Evolutionary conservation across 2,113 vertebrate species (phyloP).

Genomic region (Spermophilus dauricus): DNA sequence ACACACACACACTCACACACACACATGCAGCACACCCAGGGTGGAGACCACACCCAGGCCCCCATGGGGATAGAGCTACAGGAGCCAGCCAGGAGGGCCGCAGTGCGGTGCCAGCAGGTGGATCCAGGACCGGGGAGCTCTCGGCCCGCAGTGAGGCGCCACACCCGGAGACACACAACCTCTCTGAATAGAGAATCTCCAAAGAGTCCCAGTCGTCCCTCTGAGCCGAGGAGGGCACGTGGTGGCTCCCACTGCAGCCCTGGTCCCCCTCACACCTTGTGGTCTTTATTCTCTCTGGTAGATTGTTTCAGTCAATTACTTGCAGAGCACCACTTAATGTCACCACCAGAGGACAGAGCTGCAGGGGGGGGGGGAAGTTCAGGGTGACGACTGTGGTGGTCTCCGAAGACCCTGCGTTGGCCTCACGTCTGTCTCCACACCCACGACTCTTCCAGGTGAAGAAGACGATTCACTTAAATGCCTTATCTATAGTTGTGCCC

Average conservation of each 20-base stretch:
- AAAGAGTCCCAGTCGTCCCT: too few species aligned
- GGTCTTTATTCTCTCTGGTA: too few species aligned
- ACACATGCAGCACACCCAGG: rapidly evolving
- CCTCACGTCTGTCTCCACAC: rapidly evolving
- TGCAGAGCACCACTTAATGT: rapidly evolving
- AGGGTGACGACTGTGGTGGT: background rate
- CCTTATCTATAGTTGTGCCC: background rate
- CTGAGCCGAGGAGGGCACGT: rapidly evolving
- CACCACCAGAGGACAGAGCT: background rate
- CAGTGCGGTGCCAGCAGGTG: too few species aligned
- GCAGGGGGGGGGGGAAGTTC: too few species aligned
- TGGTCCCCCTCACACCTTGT: too few species aligned
- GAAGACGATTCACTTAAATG: background rate
- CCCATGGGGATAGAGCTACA: background rate
- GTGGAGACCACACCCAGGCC: background rate
- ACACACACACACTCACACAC: too few species aligned
- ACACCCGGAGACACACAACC: too few species aligned
- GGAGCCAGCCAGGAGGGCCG: background rate
- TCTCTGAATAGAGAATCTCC: background rate
- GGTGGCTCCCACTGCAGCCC: rapidly evolving
- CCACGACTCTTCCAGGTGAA: background rate
- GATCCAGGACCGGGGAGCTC: background rate
- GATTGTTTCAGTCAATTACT: too few species aligned
- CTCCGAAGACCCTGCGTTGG: rapidly evolving
- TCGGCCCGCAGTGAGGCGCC: rapidly evolving